A percentile compares a stretch with the other conserved stretches of the same genome.
phyloP scores from a whole-genome alignment of 2,797 vertebrate species.

The Artibeus jamaicensis region DNA sequence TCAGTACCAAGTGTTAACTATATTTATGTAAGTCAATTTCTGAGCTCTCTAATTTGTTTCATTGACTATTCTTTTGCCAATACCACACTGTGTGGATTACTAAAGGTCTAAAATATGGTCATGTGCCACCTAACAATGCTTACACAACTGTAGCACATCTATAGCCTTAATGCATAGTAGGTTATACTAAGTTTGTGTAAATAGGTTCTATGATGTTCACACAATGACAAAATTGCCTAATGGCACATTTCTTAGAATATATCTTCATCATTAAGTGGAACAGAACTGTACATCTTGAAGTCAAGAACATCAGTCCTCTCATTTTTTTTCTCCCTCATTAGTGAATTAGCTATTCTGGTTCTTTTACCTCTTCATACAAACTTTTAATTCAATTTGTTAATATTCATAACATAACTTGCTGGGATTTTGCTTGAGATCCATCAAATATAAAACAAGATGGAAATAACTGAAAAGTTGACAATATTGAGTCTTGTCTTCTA shows the following conservation, averaged over 20 bases:
- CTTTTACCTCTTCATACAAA: not conserved
- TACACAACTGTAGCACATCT: not conserved
- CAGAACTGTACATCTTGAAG: not conserved
- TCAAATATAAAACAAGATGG: not conserved
- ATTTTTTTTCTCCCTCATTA: not conserved
- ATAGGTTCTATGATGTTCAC: not conserved
- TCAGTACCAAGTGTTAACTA: not conserved
- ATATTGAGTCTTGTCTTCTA: not conserved
- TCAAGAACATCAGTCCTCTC: not conserved
- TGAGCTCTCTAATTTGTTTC: not conserved
- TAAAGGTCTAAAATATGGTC: not conserved
- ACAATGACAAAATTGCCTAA: not conserved
- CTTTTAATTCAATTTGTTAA: not conserved
- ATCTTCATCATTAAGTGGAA: not conserved
- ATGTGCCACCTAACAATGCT: not conserved
- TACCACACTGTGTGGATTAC: not conserved
- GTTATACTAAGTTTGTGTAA: not conserved
- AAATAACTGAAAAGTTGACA: not conserved
- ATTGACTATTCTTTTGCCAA: not conserved
- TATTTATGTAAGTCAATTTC: not conserved
- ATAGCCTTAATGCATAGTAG: not conserved
- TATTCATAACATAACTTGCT: not conserved
- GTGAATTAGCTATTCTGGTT: not conserved
- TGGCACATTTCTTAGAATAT: not conserved
- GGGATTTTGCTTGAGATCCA: not conserved